Base-by-base conservation (phyloP, 2,113 vertebrate species). In the Eretmochelys imbricata region DNA sequence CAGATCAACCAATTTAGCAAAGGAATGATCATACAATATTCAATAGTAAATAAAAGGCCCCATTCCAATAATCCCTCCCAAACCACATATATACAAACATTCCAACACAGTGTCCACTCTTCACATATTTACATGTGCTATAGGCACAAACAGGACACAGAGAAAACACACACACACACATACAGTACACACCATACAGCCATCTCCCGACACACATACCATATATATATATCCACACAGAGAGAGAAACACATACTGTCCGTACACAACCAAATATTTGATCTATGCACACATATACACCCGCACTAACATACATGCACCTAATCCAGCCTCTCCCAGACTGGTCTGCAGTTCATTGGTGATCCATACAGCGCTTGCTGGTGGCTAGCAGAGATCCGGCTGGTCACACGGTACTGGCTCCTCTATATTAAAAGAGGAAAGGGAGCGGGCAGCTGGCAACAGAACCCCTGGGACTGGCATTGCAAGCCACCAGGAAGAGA, bases 1-100 rank as follows among this genome's bases (percentile, higher is more conserved):
- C 94, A 89, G 89, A 95, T 93, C 92, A 94, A 62, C 85, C 91
- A 88, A 85, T 94, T 95, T 93, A 93, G 95, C 94, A 93, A 55
- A 94, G 76, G 76, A 95, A 93, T 25, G 85, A 93, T 87, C 84
- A 93, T 85, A 89, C 80, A 49, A 53, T 4, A 69, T 69, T 46
- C 7, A 29, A 20, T n/a, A 42, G 29, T 48, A 38, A 89, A 96
- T 82, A 62, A 55, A 93, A 96, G 78, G 80, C 46, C 78, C 8
- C 25, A 88, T 91, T 82, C 81, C 87, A 54, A 3, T 38, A n/a
- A 72, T 80, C n/a, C 53, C 51, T 80, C 42, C 46, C 57, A 89
- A 78, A 27, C 38, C 42, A n/a, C 57, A 76, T 54, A 54, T 5
- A 76, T 2, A 29, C 1, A 78, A 55, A 27, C 20, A 49, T 69